Percentiles rank a stretch among this genome's conserved stretches.
Conservation (phyloP, 2,797 vertebrate species). For the Cryptoblepharus egeriae region DNA sequence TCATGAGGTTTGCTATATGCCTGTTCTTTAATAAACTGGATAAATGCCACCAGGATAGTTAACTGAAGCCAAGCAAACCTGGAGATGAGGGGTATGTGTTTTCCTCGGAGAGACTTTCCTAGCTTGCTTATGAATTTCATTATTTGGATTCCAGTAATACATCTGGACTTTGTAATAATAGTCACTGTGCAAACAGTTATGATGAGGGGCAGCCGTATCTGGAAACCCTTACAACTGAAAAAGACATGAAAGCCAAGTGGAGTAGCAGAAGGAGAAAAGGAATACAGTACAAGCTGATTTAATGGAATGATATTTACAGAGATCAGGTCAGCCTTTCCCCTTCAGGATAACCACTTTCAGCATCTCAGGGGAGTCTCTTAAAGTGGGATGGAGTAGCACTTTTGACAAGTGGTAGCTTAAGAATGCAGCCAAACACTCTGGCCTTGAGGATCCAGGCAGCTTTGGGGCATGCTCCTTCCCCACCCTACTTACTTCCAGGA, state of each 20-base stretch:
- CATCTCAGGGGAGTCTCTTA: background rate
- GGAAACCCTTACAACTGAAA: background rate
- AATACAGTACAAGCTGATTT: background rate
- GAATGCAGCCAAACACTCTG: no score
- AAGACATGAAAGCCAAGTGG: background rate
- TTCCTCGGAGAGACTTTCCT: background rate
- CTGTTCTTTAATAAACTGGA: background rate
- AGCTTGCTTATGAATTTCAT: conserved; percentile 6
- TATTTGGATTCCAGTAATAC: conserved; percentile 7
- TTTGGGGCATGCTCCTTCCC: no score
- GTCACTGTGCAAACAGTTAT: background rate
- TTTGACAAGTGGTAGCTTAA: no score
- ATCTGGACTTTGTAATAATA: background rate
- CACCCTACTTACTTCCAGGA: no score
- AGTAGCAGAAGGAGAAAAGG: background rate
- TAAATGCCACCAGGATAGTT: background rate
- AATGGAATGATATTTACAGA: background rate
- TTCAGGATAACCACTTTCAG: background rate
- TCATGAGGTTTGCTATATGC: background rate
- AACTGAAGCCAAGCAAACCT: background rate
- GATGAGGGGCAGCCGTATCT: background rate
- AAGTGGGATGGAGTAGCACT: background rate
- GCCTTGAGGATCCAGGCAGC: no score
- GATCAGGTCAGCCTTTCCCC: background rate
- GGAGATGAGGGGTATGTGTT: background rate